Conservation (phyloP, 2,113 vertebrate species). For the Anguilla japonica region DNA sequence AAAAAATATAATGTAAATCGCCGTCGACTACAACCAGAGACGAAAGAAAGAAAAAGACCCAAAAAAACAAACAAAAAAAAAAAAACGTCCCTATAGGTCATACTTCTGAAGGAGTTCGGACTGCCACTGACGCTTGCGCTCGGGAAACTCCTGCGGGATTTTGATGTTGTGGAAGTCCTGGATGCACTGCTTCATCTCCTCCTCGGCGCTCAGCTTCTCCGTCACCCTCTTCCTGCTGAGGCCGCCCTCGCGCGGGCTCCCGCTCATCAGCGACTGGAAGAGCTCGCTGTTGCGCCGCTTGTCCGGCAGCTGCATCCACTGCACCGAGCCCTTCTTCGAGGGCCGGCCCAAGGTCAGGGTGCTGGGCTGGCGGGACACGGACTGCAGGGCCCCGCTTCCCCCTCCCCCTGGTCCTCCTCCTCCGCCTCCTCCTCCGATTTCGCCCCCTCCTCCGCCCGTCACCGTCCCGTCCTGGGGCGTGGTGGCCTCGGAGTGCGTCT, state of each 20-base stretch:
- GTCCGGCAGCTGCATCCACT: conserved; percentile 81
- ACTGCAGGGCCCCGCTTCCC: conserved; percentile 59
- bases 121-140: conserved; percentile 86
- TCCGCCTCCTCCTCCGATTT: conserved; percentile 44
- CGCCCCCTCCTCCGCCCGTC: conserved; percentile 31
- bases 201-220: conserved; percentile 81
- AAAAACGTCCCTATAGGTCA: conserved; percentile 70
- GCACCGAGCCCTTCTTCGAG: conserved; percentile 77
- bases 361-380: conserved; percentile 74
- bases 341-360: conserved; percentile 84
- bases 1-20: background rate
- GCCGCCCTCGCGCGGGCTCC: conserved; percentile 30
- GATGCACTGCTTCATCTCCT: conserved; percentile 90
- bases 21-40: background rate
- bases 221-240: conserved; percentile 82
- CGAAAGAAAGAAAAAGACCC: background rate
- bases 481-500: conserved; percentile 82
- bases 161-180: conserved; percentile 87
- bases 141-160: conserved; percentile 84
- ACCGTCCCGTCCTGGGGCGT: conserved; percentile 76
- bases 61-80: conserved; percentile 6
- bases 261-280: conserved; percentile 86
- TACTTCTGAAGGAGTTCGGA: conserved; percentile 88
- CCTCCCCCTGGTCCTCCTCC: conserved; percentile 45
- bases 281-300: conserved; percentile 90